Percentiles rank a stretch among this genome's conserved stretches.
Conservation (phyloP, 2,113 vertebrate species). For the Salvelinus alpinus region DNA sequence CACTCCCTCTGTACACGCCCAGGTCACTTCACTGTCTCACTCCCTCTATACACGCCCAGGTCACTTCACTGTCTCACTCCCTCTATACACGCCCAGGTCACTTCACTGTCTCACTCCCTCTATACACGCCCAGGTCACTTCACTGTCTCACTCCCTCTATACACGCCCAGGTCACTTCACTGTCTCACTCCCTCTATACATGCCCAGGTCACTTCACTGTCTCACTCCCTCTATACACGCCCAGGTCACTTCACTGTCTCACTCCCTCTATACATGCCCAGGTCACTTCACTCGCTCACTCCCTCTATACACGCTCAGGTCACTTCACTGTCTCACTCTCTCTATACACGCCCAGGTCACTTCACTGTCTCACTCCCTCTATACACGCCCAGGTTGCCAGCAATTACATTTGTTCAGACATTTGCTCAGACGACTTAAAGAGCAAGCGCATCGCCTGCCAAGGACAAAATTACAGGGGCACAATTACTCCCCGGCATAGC, state of each 20-base stretch:
- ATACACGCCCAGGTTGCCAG: conserved; percentile 40
- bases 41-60: conserved; percentile 7
- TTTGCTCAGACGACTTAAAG: conserved; percentile 54
- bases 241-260: neutral
- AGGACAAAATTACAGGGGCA: conserved; percentile 49
- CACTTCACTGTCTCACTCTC: conserved; percentile 8
- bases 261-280: conserved; percentile 12
- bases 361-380: conserved; percentile 17
- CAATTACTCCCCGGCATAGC: conserved; percentile 45
- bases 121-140: neutral
- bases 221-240: conserved; percentile 10
- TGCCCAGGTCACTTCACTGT: conserved; percentile 22
- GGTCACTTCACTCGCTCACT: conserved; percentile 34
- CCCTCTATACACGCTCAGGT: no score
- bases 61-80: conserved; percentile 31
- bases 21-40: conserved; percentile 3
- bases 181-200: conserved; percentile 19
- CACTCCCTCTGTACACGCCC: conserved; percentile 5
- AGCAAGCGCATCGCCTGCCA: conserved; percentile 44
- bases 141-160: conserved; percentile 14
- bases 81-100: no score
- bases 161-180: conserved; percentile 20
- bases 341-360: neutral
- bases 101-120: conserved; percentile 10
- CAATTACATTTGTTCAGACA: conserved; percentile 59